These are phyloP conservation scores for Trichopria drosophilae DNA, from an alignment of 2,888 invertebrate genomes.

Conservation along the genomic window DNA sequence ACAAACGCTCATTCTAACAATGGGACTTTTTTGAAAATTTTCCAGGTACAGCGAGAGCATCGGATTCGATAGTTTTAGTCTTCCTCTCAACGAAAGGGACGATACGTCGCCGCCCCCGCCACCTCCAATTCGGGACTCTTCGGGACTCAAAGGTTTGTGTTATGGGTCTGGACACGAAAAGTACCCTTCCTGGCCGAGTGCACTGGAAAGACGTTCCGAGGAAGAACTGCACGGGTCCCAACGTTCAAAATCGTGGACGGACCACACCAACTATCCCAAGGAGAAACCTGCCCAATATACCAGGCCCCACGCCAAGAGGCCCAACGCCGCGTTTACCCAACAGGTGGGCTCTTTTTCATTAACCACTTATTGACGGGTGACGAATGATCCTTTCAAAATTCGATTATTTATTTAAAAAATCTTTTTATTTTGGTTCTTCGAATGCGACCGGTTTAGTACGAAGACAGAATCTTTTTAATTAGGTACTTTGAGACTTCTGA, in stretches of 20 bases:
- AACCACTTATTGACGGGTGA: constrained; percentile 13
- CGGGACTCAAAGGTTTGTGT: constrained; percentile 68
- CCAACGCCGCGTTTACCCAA: constrained; percentile 64
- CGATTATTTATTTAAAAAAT: constrained; percentile 22
- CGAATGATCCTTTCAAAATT: constrained; percentile 24
- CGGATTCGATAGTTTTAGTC: constrained; percentile 56
- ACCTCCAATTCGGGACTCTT: constrained; percentile 69
- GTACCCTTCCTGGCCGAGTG: constrained; percentile 75
- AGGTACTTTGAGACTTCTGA: too few relatives aligned
- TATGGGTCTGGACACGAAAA: constrained; percentile 75
- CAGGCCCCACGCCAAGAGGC: constrained; percentile 68
- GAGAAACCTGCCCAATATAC: constrained; percentile 67
- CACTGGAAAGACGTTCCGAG: constrained; percentile 62
- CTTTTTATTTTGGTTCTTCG: too few relatives aligned
- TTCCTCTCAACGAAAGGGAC: constrained; percentile 57
- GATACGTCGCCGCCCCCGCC: constrained; percentile 63
- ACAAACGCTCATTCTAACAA: too few relatives aligned
- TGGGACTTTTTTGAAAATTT: constrained; percentile 28
- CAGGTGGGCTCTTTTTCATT: constrained; percentile 57
- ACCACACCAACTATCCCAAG: constrained; percentile 71
- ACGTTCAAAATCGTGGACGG: constrained; percentile 72
- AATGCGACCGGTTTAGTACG: too few relatives aligned
- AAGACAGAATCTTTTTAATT: too few relatives aligned
- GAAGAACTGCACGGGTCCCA: constrained; percentile 62
- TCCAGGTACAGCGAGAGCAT: constrained; percentile 56